Percentiles rank a stretch among this genome's conserved stretches.
Evolutionary conservation across 2,113 vertebrate species (phyloP).

Genomic region (Plestiodon gilberti): DNA sequence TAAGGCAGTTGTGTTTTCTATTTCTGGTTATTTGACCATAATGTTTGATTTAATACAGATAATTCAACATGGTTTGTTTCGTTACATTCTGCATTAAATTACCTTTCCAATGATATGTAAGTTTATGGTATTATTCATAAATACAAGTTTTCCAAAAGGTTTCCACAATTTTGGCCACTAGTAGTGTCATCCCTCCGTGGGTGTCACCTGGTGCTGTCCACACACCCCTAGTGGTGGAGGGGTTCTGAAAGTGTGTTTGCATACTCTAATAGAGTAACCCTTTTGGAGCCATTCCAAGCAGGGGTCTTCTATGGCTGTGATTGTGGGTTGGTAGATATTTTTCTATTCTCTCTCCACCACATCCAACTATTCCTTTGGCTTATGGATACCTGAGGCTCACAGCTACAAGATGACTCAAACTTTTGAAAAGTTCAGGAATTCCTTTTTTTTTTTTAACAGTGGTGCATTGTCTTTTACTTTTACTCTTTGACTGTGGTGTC

Average conservation of each 20-base stretch:
- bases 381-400: not conserved
- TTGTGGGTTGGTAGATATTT: not conserved
- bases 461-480: not conserved
- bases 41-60: too few relatives aligned
- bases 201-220: too few relatives aligned
- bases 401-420: not conserved
- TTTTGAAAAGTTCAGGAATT: not conserved
- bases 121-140: too few relatives aligned
- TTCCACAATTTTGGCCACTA: too few relatives aligned
- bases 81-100: too few relatives aligned
- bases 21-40: too few relatives aligned
- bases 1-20: too few relatives aligned
- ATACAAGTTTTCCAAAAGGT: too few relatives aligned
- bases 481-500: not conserved
- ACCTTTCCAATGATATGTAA: too few relatives aligned
- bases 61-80: too few relatives aligned
- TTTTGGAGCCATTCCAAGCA: not conserved
- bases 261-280: not conserved
- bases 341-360: not conserved
- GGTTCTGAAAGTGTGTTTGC: not conserved
- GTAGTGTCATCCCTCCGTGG: too few relatives aligned
- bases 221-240: too few relatives aligned
- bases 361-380: not conserved
- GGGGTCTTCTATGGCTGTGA: not conserved
- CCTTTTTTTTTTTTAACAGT: not conserved